Conservation (phyloP, 2,888 invertebrate species). For the Ptychoptera albimana region DNA sequence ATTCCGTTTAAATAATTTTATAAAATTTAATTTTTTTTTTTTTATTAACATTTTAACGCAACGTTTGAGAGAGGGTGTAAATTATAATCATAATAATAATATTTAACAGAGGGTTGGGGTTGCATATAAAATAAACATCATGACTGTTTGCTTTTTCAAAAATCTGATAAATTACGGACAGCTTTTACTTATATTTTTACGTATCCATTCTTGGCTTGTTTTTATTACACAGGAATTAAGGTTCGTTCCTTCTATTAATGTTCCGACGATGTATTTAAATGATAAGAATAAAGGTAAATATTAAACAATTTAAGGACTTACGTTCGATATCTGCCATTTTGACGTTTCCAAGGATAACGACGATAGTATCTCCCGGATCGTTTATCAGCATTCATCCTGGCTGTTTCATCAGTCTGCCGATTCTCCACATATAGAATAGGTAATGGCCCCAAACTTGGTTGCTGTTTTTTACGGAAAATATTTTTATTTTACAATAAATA, state of each 20-base stretch:
- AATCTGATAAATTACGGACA: too few relatives aligned
- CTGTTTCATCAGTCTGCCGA: conserved; percentile 5
- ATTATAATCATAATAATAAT: too few relatives aligned
- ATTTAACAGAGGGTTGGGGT: too few relatives aligned
- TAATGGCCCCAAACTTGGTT: conserved; percentile 24
- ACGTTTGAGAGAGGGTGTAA: too few relatives aligned
- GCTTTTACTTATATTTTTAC: too few relatives aligned
- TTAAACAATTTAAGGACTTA: conserved; percentile 14
- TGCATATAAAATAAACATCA: too few relatives aligned
- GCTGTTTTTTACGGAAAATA: conserved; percentile 13
- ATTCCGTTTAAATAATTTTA: too few relatives aligned
- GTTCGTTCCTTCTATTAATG: not conserved
- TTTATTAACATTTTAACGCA: too few relatives aligned
- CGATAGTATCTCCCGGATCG: conserved; percentile 38
- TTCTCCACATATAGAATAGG: conserved; percentile 28
- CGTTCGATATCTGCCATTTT: conserved; percentile 32
- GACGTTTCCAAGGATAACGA: conserved; percentile 46
- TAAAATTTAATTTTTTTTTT: too few relatives aligned
- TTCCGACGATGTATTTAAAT: too few relatives aligned
- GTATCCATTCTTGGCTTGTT: too few relatives aligned
- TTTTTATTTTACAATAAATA: not conserved
- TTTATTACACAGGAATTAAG: not conserved
- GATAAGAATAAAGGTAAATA: not conserved
- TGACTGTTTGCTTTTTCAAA: too few relatives aligned
- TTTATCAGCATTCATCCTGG: conserved; percentile 24